Evolutionary conservation across 2,888 invertebrate genomes (phyloP), one percentile per base, ranked within the genome.

Genomic region (Acrobasis repandana): DNA sequence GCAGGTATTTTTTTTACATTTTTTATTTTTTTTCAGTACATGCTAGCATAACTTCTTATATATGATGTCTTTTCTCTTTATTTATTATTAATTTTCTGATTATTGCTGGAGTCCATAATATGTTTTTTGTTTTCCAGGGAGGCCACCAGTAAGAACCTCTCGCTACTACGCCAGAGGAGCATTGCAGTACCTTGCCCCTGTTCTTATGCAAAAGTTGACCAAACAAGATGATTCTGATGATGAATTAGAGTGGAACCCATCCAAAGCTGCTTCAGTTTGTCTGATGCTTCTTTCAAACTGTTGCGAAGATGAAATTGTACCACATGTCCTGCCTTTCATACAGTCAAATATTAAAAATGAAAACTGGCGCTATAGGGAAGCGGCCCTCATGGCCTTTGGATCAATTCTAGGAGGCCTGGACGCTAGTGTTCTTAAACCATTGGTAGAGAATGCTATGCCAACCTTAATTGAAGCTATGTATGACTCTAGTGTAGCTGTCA

Each of bases 221-320:
- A 98, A 98, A 86, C 99, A 99, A 92, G 98, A 98, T 81, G 99
- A 99, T 83, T 95, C 96, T 73, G 99, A 99, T 81, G 99, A 99
- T 86, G 99, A 99, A 83, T 97, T 99, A 79, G 99, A 98, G 76
- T 99, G 99, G 99, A 99, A 98, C 88, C 99, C 99, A 0, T 97
- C 98, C 71, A 99, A 99, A 93, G 99, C 99, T 0, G 98, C 99
- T 3, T 98, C 99, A 43, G 99, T 99, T 4, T 99, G 99, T 83
- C 93, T 99, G 33, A 99, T 99, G 98, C 93, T 99, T 56, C 93
- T 99, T 70, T 97, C 99, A 18, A 97, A 98, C 54, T 99, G 99
- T 82, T 99, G 99, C 82, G 99, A 99, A 86, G 98, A 99, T 85
- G 97, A 97, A 79, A 97, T 99, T 67, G 97, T 99, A n/a, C 96